phyloP scores from a whole-genome alignment of 2,888 invertebrate species.

The Lepidocyrtinus sp. region DNA sequence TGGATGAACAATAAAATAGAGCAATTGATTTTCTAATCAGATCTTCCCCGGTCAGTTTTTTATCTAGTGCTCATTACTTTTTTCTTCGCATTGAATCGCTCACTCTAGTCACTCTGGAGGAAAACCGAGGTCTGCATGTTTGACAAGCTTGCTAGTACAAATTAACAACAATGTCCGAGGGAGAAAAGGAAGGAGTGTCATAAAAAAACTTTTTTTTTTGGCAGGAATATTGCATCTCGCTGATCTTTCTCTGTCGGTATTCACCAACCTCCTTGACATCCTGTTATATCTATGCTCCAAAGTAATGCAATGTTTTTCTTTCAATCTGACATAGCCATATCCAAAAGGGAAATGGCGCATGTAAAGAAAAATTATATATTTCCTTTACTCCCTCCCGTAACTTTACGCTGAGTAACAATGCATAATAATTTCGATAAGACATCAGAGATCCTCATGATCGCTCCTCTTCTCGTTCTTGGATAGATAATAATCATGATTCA shows the following conservation, averaged over 20 bases:
- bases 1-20: constrained; percentile 52
- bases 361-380: too few species aligned
- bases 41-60: constrained; percentile 37
- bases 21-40: constrained; percentile 60
- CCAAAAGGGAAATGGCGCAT: neutral
- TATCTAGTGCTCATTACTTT: constrained; percentile 49
- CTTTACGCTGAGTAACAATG: constrained; percentile 8
- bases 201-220: constrained; percentile 38
- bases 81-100: constrained; percentile 24
- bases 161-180: constrained; percentile 45
- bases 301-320: too few species aligned
- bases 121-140: constrained; percentile 40
- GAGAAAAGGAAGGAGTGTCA: constrained; percentile 37
- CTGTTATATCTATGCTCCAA: too few species aligned
- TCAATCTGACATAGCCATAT: neutral
- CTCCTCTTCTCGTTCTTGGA: constrained; percentile 29
- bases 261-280: constrained; percentile 34
- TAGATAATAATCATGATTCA: constrained; percentile 36
- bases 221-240: constrained; percentile 17
- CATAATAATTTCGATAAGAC: constrained; percentile 26
- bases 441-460: constrained; percentile 43
- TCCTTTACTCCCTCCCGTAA: constrained; percentile 28
- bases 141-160: constrained; percentile 43
- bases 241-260: neutral
- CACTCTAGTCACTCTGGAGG: constrained; percentile 36